These are phyloP conservation scores for Mythimna vitellina DNA, from an alignment of 2,888 invertebrate genomes.

Conservation along the genomic window DNA sequence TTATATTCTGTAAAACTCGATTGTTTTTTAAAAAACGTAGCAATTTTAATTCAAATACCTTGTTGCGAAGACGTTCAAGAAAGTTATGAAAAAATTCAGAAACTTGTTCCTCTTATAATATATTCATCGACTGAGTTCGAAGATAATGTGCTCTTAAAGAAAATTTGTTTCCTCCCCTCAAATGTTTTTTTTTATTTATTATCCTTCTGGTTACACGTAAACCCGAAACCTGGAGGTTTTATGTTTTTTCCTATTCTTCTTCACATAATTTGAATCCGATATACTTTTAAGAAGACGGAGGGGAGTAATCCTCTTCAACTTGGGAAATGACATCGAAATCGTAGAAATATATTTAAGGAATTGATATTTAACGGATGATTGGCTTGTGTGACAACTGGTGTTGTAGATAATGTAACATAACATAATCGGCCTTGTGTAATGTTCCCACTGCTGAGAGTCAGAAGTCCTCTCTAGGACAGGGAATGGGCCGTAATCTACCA, in stretches of 20 bases:
- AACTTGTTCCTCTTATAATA: constrained; percentile 62
- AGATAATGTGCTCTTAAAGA: constrained; percentile 38
- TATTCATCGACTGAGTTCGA: constrained; percentile 64
- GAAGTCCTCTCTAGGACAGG: no score
- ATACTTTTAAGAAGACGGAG: constrained; percentile 2
- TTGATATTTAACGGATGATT: neutral
- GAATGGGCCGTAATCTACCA: no score
- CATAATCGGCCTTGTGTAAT: neutral
- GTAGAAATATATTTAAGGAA: neutral
- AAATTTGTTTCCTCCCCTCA: constrained; percentile 19
- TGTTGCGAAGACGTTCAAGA: constrained; percentile 51
- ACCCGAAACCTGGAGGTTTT: constrained; percentile 35
- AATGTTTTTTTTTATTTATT: constrained; percentile 53
- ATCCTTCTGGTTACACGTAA: constrained; percentile 14
- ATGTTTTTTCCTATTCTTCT: constrained; percentile 24
- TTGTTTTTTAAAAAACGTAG: constrained; percentile 11
- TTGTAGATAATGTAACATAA: neutral
- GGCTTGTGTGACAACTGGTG: neutral
- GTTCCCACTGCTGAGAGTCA: no score
- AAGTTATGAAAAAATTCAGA: constrained; percentile 65
- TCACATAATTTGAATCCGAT: constrained; percentile 22
- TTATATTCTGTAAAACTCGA: neutral
- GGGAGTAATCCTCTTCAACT: constrained; percentile 15
- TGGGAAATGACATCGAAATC: constrained; percentile 6
- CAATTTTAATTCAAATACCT: constrained; percentile 65